Conservation (phyloP, 2,113 vertebrate genomes). For the Seriola aureovittata region DNA sequence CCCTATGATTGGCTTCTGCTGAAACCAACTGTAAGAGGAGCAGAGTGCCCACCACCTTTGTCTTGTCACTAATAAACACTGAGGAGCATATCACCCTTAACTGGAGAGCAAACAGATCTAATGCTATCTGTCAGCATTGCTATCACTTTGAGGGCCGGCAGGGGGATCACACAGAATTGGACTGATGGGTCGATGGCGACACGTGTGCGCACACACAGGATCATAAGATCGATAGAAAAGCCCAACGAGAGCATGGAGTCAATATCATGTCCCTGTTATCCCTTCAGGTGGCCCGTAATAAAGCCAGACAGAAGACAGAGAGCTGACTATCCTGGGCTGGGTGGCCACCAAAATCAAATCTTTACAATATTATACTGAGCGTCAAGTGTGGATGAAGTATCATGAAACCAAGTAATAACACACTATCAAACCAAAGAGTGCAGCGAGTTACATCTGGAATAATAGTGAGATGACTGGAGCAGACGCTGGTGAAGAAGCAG, state of each 20-base stretch:
- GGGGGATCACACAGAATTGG: conserved; percentile 46
- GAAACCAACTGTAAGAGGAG: background rate
- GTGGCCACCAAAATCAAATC: conserved; percentile 58
- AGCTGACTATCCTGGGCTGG: conserved; percentile 23
- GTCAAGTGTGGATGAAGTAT: conserved; percentile 63
- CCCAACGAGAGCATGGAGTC: conserved; percentile 69
- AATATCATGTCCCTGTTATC: conserved; percentile 75
- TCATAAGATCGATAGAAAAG: conserved; percentile 68
- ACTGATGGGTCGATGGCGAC: conserved; percentile 68
- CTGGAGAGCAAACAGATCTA: conserved; percentile 59
- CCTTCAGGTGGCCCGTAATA: conserved; percentile 75
- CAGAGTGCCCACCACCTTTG: background rate
- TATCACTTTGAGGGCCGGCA: conserved; percentile 57
- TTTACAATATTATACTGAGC: conserved; percentile 52
- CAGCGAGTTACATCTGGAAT: conserved; percentile 1
- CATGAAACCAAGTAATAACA: conserved; percentile 71
- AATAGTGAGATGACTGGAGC: conserved; percentile 6
- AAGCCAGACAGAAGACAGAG: conserved; percentile 61
- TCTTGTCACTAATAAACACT: conserved; percentile 44
- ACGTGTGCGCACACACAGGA: conserved; percentile 18
- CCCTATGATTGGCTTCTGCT: conserved; percentile 18
- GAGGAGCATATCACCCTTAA: conserved; percentile 40
- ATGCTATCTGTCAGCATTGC: conserved; percentile 61
- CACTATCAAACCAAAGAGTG: conserved; percentile 21
- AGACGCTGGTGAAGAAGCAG: background rate